Conservation (phyloP, 2,888 invertebrate genomes). For the Cheilosia scutellata region DNA sequence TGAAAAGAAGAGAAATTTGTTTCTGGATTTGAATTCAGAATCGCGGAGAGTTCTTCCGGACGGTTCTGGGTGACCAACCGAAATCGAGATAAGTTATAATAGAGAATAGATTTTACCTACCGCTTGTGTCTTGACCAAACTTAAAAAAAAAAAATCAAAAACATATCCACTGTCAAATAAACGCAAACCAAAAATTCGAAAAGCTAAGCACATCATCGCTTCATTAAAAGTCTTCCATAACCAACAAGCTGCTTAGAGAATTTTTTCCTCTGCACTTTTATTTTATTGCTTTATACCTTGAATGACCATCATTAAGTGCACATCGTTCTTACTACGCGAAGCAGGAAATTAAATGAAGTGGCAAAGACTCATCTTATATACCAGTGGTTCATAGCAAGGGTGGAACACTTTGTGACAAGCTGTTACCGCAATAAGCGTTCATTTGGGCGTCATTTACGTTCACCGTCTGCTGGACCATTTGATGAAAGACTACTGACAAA, state of each 20-base stretch:
- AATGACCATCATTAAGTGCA: constrained; percentile 36
- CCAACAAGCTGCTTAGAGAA: constrained; percentile 1
- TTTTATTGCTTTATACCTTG: constrained; percentile 35
- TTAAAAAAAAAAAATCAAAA: no score
- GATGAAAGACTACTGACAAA: constrained; percentile 27
- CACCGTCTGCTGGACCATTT: constrained; percentile 36
- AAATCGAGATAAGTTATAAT: no score
- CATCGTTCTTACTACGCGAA: constrained; percentile 14
- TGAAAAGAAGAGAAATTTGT: no score
- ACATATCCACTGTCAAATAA: no score
- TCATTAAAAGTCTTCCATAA: neutral
- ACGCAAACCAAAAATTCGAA: no score
- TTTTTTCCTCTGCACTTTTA: constrained; percentile 15
- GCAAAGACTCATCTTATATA: constrained; percentile 28
- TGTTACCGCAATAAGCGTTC: constrained; percentile 47
- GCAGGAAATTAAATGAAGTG: constrained; percentile 52
- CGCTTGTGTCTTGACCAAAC: no score
- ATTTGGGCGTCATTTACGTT: constrained; percentile 44
- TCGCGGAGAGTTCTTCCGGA: no score
- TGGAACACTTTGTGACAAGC: constrained; percentile 12
- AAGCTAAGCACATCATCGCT: no score
- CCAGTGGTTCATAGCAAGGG: neutral
- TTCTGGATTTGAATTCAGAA: no score
- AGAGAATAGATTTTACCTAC: no score
- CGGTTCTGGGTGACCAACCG: no score